Conservation (phyloP, 2,888 invertebrate genomes). For the Xestia rhomboidea region DNA sequence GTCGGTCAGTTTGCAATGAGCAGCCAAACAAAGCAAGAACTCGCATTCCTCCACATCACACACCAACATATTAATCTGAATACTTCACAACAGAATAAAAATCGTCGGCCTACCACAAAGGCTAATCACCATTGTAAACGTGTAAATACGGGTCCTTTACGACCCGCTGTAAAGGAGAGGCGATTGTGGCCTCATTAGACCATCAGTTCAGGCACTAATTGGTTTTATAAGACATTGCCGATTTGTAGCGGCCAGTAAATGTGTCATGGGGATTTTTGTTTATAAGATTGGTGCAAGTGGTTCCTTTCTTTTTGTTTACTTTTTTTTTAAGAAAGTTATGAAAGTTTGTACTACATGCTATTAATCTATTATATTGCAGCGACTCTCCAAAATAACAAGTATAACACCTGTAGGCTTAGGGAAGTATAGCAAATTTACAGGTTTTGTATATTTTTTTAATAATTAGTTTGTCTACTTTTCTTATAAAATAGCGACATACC, state of each 20-base stretch:
- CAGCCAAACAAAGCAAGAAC: conserved; percentile 31
- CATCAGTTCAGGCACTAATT: conserved; percentile 64
- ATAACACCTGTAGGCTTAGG: background rate
- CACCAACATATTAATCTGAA: conserved; percentile 47
- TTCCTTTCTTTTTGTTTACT: background rate
- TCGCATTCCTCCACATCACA: conserved; percentile 11
- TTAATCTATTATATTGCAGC: background rate
- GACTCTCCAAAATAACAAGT: background rate
- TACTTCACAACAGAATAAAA: conserved; percentile 57
- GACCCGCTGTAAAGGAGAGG: conserved; percentile 54
- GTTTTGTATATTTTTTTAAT: background rate
- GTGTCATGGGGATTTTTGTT: conserved; percentile 15
- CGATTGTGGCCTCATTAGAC: conserved; percentile 62
- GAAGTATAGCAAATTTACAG: background rate
- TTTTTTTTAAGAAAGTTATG: background rate
- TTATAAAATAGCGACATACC: background rate
- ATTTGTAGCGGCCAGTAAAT: conserved; percentile 28
- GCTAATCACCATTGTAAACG: conserved; percentile 77
- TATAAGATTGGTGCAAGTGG: background rate
- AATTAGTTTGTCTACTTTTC: background rate
- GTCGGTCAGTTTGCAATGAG: background rate
- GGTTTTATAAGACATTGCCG: conserved; percentile 58
- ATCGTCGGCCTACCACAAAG: conserved; percentile 77
- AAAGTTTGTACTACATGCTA: background rate
- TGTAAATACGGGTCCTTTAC: conserved; percentile 72